Percentiles rank a stretch among this genome's conserved stretches.
Evolutionary conservation across 2,797 vertebrate genomes (phyloP).

Genomic region (Ispidina picta): DNA sequence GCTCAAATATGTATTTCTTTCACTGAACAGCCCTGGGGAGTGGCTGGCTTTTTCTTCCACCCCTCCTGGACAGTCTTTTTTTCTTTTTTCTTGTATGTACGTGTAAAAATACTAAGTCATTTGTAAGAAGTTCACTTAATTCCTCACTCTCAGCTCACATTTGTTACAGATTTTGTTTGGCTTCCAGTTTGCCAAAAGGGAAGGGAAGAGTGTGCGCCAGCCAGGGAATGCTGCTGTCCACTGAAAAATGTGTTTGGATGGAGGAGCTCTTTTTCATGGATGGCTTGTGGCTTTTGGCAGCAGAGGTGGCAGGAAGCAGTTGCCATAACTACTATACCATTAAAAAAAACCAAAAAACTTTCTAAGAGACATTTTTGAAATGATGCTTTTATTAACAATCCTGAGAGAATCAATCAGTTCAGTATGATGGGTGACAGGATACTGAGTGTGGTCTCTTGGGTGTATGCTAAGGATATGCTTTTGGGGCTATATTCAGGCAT

Average conservation of each 20-base stretch:
- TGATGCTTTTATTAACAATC: background rate
- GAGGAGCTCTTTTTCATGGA: constrained; percentile 61
- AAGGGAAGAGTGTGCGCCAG: constrained; percentile 45
- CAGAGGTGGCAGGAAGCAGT: constrained; percentile 61
- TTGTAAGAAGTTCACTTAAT: constrained; percentile 53
- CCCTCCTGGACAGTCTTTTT: background rate
- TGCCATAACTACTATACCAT: constrained; percentile 61
- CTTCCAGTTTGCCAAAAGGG: constrained; percentile 47
- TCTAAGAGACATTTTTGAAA: constrained; percentile 14
- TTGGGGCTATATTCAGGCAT: constrained; percentile 26
- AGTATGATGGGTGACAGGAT: background rate
- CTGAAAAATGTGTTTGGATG: constrained; percentile 67
- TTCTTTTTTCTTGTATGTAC: background rate
- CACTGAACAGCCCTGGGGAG: background rate
- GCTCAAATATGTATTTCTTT: background rate
- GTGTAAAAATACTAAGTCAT: constrained; percentile 35
- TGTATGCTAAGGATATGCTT: background rate
- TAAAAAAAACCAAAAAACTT: background rate
- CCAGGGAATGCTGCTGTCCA: constrained; percentile 69
- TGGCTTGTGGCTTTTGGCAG: constrained; percentile 69
- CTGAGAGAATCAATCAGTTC: constrained; percentile 27
- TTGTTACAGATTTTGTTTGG: constrained; percentile 63
- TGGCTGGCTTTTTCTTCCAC: background rate
- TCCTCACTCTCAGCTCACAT: constrained; percentile 47
- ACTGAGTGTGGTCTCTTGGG: background rate